Conservation (phyloP, 2,113 vertebrate species). For the Tursiops truncatus region DNA sequence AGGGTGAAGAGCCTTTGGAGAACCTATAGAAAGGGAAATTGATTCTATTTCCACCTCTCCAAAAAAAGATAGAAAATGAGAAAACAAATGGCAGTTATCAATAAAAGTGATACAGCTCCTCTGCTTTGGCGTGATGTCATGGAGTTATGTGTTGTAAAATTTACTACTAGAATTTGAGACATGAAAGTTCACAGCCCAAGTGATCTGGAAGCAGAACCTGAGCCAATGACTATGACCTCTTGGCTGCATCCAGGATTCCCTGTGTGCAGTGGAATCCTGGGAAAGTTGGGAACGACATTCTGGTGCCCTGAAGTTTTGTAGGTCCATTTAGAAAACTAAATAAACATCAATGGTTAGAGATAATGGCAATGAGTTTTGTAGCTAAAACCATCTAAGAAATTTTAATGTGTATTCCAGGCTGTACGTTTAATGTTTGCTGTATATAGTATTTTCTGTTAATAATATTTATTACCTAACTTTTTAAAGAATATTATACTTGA, state of each 20-base stretch:
- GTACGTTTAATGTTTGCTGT: background rate
- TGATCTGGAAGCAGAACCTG: background rate
- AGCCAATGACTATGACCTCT: background rate
- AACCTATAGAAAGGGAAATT: background rate
- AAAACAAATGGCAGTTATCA: background rate
- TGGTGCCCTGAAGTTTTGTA: background rate
- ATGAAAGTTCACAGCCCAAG: background rate
- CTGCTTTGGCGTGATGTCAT: background rate
- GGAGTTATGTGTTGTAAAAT: background rate
- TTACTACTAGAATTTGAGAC: background rate
- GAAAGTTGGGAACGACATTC: background rate
- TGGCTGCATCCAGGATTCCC: background rate
- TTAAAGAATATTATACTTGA: background rate
- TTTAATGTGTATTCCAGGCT: background rate
- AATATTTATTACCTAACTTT: constrained; percentile 10
- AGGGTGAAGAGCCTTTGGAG: background rate
- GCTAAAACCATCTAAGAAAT: background rate
- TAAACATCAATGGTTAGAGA: background rate
- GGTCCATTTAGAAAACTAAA: background rate
- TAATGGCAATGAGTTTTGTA: background rate
- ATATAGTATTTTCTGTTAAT: background rate
- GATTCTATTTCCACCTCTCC: background rate
- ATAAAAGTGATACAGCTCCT: background rate
- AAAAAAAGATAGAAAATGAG: background rate
- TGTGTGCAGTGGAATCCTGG: background rate